phyloP scores from a whole-genome alignment of 2,888 invertebrate species.

The Antitype chi region DNA sequence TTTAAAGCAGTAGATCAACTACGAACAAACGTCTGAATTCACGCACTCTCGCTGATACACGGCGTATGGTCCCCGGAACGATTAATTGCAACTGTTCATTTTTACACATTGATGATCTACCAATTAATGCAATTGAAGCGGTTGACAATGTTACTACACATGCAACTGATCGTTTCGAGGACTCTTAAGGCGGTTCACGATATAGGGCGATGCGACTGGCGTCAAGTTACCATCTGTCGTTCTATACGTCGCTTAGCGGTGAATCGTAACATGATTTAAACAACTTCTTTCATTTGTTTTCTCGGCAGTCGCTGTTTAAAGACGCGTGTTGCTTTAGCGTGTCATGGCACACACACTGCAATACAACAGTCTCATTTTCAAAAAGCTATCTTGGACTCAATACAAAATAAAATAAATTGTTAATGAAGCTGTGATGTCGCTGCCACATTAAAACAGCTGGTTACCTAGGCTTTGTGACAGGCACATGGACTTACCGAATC shows the following conservation, averaged over 20 bases:
- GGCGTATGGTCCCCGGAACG: background rate
- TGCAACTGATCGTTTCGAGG: background rate
- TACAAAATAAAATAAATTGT: too few species aligned
- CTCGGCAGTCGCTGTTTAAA: background rate
- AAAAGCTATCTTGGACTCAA: background rate
- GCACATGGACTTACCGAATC: background rate
- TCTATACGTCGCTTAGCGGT: background rate
- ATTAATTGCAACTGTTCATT: background rate
- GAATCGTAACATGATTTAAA: background rate
- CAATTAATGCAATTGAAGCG: too few species aligned
- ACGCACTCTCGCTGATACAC: background rate
- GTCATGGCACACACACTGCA: background rate
- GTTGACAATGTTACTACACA: too few species aligned
- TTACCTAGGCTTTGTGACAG: background rate
- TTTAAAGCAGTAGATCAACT: conserved; percentile 14
- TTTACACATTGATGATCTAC: too few species aligned
- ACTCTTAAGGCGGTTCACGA: background rate
- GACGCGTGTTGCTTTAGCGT: background rate
- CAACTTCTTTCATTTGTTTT: background rate
- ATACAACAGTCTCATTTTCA: background rate
- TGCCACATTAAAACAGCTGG: too few species aligned
- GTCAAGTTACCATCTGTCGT: background rate
- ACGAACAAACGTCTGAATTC: background rate
- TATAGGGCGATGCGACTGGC: background rate
- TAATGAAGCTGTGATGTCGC: too few species aligned